Evolutionary conservation across 2,888 invertebrate genomes (phyloP), one percentile per base, ranked within the genome.

Genomic region (Cheilosia grossa): DNA sequence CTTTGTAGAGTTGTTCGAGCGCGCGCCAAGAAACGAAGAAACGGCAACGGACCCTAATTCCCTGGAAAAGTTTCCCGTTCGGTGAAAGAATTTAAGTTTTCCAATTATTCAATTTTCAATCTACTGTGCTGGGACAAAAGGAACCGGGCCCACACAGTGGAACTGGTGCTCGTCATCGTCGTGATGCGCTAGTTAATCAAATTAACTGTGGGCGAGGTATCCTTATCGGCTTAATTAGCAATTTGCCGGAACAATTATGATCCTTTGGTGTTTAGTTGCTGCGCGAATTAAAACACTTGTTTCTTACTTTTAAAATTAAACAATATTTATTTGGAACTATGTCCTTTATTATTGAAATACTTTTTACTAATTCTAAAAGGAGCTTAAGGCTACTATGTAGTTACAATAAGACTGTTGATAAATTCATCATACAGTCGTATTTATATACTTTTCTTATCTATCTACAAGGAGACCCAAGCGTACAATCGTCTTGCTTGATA

Each of bases 221-320:
- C 81, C 85, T 81, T 85, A 85, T 85, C 85, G 81, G 85, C 66
- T 81, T 85, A 85, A 85, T 85, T 82, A 86, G 82, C 82, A 86
- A 86, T 82, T 86, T 86, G 67, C 82, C 33, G 63, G 73, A 77
- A 81, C 81, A 78, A 86, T 86, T 86, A 82, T 78, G 72, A 85
- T 75, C 75, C 75, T 70, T 63, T 51, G 42, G 33, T 69, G 10
- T 58, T 58, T 51, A 64, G 53, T 27, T 64, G 69, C n/a, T 56
- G 49, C 47, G 21, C n/a, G n/a, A n/a, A n/a, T n/a, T n/a, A n/a
- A n/a, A n/a, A n/a, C n/a, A n/a, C n/a, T n/a, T n/a, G n/a, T n/a
- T n/a, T n/a, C n/a, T n/a, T n/a, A n/a, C n/a, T n/a, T n/a, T n/a
- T n/a, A n/a, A n/a, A n/a, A n/a, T n/a, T n/a, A n/a, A n/a, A n/a